A percentile compares a stretch with the other conserved stretches of the same genome.
Conservation (phyloP, 23 tunicate genomes). For the Trididemnum nubilum region DNA sequence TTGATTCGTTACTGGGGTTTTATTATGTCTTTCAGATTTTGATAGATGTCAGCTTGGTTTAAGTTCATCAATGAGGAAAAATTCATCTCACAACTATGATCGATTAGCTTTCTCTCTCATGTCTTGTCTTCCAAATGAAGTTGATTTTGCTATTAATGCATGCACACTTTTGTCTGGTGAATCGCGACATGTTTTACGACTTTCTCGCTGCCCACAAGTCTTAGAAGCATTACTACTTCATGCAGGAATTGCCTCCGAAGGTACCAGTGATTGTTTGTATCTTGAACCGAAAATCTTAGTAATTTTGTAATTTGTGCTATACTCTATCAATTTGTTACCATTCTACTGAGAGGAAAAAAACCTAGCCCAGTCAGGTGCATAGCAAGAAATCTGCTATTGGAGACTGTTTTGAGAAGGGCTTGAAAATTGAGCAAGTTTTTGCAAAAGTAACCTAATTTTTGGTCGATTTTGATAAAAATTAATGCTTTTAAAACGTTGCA, state of each 20-base stretch:
- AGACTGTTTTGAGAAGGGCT: no score
- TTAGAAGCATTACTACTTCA: slow-evolving; percentile 89
- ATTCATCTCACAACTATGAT: slow-evolving; percentile 49
- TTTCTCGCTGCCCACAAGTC: slow-evolving; percentile 77
- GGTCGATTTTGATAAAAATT: no score
- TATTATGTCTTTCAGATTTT: not conserved
- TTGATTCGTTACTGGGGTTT: no score
- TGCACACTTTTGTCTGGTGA: slow-evolving; percentile 91
- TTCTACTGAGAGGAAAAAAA: no score
- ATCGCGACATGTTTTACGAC: slow-evolving; percentile 79
- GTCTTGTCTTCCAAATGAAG: slow-evolving; percentile 95
- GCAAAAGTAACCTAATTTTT: no score
- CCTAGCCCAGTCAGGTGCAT: no score
- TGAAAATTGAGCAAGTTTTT: no score
- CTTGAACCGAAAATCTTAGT: no score
- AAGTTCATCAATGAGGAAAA: not conserved
- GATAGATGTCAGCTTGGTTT: not conserved
- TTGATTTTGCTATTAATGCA: slow-evolving; percentile 95
- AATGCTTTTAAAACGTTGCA: no score
- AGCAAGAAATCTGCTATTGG: no score
- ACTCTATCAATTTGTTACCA: no score
- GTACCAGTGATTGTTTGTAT: slow-evolving; percentile 45
- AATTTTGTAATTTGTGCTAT: not conserved
- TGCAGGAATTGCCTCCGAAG: slow-evolving; percentile 84
- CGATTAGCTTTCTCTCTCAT: slow-evolving; percentile 63